Conservation (phyloP, 2,797 vertebrate species). For the Glyptemys insculpta region DNA sequence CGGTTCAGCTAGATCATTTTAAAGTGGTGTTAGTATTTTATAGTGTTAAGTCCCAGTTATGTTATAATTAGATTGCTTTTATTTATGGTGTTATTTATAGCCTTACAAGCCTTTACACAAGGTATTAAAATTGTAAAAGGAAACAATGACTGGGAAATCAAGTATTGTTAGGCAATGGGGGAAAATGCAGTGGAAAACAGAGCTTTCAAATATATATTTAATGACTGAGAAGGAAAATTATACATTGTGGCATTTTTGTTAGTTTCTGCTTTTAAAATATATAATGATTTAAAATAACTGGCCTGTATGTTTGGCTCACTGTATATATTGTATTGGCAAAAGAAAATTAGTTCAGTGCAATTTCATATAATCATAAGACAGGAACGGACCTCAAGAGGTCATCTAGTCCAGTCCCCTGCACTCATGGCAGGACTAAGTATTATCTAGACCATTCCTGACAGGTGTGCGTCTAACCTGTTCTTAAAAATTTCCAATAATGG, state of each 20-base stretch:
- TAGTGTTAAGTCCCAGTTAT: not conserved
- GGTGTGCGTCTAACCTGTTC: too few species aligned
- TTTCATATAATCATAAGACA: too few species aligned
- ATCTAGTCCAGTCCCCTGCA: too few species aligned
- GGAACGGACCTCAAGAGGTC: too few species aligned
- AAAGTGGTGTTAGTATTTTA: not conserved
- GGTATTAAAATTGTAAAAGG: not conserved
- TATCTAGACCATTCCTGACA: too few species aligned
- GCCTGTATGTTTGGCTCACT: not conserved
- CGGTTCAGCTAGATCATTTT: not conserved
- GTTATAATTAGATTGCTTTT: slow-evolving; percentile 11
- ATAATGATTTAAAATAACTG: not conserved
- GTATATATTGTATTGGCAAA: not conserved
- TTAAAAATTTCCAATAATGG: too few species aligned
- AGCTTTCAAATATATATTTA: not conserved
- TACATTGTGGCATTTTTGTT: not conserved
- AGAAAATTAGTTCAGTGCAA: not conserved
- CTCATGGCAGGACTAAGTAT: too few species aligned
- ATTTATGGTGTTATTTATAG: slow-evolving; percentile 24
- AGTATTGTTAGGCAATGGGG: not conserved
- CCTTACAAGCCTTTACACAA: not conserved
- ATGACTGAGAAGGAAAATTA: not conserved
- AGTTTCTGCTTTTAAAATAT: not conserved
- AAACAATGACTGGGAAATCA: not conserved
- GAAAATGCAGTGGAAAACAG: not conserved